Conservation (phyloP, 2,797 vertebrate genomes). For the Leptatherina wallacei region DNA sequence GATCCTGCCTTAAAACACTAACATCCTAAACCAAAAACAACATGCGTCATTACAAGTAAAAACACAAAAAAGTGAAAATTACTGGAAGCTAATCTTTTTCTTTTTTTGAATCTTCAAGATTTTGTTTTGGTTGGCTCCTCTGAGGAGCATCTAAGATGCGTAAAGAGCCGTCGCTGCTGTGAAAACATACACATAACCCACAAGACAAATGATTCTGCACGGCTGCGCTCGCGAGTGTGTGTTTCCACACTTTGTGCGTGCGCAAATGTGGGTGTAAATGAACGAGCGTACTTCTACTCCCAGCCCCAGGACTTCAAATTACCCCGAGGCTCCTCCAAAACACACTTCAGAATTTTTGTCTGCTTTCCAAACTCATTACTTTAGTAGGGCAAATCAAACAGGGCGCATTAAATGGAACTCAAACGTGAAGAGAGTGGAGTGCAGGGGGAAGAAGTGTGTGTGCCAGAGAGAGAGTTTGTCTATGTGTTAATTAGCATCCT, state of each 20-base stretch:
- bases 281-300: conserved; percentile 47
- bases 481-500: conserved; percentile 74
- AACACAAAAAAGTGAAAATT: conserved; percentile 26
- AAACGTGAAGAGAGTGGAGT: conserved; percentile 67
- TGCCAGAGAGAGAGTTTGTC: conserved; percentile 31
- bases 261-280: conserved; percentile 39
- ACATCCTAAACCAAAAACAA: not conserved
- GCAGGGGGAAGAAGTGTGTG: conserved; percentile 36
- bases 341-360: conserved; percentile 78
- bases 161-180: conserved; percentile 26
- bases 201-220: conserved; percentile 18
- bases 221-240: conserved; percentile 18
- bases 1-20: not conserved
- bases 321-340: conserved; percentile 74
- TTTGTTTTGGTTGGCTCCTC: conserved; percentile 29
- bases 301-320: conserved; percentile 71
- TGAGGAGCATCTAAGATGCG: conserved; percentile 37
- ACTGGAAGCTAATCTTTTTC: not conserved
- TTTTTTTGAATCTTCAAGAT: conserved; percentile 34
- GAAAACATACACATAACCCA: conserved; percentile 40
- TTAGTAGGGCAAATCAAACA: conserved; percentile 75
- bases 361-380: conserved; percentile 82
- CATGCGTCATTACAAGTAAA: not conserved
- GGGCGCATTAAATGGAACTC: conserved; percentile 72
- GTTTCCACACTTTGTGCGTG: conserved; percentile 1